Evolutionary conservation across 2,888 invertebrate species (phyloP).

Genomic region (Macropis europaea): DNA sequence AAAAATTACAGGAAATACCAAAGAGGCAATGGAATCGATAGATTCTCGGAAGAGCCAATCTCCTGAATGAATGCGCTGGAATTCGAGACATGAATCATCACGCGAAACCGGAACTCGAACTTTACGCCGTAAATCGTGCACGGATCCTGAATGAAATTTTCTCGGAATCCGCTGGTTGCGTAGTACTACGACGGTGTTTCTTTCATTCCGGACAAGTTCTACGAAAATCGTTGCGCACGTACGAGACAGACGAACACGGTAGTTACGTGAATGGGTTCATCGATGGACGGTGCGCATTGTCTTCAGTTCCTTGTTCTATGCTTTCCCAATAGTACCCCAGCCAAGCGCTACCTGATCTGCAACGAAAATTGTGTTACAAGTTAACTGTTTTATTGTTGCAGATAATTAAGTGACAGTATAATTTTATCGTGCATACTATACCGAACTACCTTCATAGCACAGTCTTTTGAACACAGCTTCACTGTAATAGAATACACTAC

Average conservation of each 20-base stretch:
- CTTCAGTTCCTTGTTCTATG: no score
- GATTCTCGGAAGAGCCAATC: slow-evolving; percentile 41
- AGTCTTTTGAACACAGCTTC: no score
- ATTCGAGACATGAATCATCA: slow-evolving; percentile 55
- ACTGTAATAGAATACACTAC: no score
- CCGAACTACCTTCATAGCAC: no score
- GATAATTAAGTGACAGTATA: no score
- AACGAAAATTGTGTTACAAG: no score
- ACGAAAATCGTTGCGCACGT: slow-evolving; percentile 31
- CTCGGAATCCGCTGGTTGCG: slow-evolving; percentile 38
- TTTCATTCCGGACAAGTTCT: slow-evolving; percentile 37
- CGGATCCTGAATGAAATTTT: slow-evolving; percentile 56
- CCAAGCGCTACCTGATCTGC: no score
- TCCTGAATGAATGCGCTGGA: slow-evolving; percentile 16
- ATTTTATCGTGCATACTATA: no score
- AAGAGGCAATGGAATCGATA: neutral
- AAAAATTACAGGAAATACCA: neutral
- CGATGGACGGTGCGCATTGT: neutral
- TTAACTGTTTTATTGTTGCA: no score
- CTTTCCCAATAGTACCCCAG: no score
- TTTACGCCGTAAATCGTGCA: slow-evolving; percentile 29
- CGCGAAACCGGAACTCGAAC: slow-evolving; percentile 54
- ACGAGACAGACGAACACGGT: neutral
- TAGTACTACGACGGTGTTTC: slow-evolving; percentile 23
- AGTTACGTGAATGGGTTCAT: neutral